Base-by-base conservation (phyloP, 2,113 vertebrate species). In the Lucifuga dentata region DNA sequence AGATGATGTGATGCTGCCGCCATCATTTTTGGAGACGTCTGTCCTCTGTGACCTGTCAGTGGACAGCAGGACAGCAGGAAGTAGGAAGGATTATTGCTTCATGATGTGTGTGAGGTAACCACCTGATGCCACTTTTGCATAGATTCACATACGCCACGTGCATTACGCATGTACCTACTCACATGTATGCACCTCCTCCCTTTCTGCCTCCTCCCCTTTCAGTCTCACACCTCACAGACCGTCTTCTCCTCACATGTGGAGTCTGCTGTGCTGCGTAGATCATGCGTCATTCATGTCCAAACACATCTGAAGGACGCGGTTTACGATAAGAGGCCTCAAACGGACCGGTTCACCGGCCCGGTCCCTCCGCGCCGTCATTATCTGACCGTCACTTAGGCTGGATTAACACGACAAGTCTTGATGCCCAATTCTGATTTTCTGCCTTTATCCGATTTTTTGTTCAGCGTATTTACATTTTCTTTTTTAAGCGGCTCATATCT, bases 271-370 rank as follows among this genome's bases (percentile, higher is more conserved):
- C 79, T 86, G 80, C 76, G 74, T 78, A 72, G 69, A 13, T n/a
- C 1, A 67, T 90, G 84, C 79, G 87, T 88, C 88, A 91, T 75
- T 55, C 41, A 24, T 61, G 57, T 76, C 63, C 80, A 70, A 76
- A 78, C 73, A 35, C 69, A 76, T 86, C 73, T 78, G 83, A 84
- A 84, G 86, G 86, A 83, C 83, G 78, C 85, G 76, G 89, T 88
- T 89, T 88, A 68, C 17, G 73, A 82, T 84, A 76, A 88, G 78
- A 83, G 82, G 78, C 65, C 55, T 59, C 36, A 39, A 38, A 26
- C 67, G 67, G 59, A 53, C 78, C 65, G 58, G 46, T 50, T 75
- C 83, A 75, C 75, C 68, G 61, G 64, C 63, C 62, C 19, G 20
- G 61, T 84, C 78, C 77, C 58, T 46, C 49, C 41, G 67, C 72